phyloP scores from a whole-genome alignment of 2,113 vertebrate genomes.

The Orientallactaga bullata region DNA sequence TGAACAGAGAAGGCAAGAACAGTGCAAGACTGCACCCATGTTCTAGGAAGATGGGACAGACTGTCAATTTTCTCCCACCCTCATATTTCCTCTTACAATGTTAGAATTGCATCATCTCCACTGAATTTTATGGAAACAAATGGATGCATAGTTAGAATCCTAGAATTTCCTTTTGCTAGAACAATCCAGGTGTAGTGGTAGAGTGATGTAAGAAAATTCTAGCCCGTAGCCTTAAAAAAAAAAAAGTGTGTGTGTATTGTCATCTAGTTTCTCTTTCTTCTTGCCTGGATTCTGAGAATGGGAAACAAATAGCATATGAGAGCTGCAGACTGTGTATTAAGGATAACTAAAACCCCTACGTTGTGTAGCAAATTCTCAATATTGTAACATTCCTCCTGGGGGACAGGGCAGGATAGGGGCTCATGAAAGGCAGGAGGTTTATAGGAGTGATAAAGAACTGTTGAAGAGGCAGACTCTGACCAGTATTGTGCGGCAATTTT shows the following conservation, averaged over 20 bases:
- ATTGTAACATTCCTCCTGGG: too few relatives aligned
- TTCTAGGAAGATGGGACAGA: background rate
- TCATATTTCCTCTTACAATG: background rate
- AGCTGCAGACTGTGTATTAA: background rate
- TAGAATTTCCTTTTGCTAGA: background rate
- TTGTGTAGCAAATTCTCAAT: too few relatives aligned
- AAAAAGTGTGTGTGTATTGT: background rate
- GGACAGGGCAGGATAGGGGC: too few relatives aligned
- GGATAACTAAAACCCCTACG: rapidly evolving
- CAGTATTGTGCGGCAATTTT: too few relatives aligned
- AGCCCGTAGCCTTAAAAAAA: background rate
- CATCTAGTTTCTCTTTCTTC: background rate
- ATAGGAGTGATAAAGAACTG: too few relatives aligned
- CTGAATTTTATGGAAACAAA: background rate
- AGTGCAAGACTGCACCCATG: background rate
- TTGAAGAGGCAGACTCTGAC: too few relatives aligned
- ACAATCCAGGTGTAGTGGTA: background rate
- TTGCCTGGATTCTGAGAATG: background rate
- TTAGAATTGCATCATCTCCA: background rate
- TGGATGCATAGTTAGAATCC: background rate
- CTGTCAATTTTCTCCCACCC: background rate
- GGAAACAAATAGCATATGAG: background rate
- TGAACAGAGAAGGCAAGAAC: background rate
- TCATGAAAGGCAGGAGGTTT: too few relatives aligned
- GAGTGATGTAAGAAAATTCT: background rate